Evolutionary conservation across 2,888 invertebrate species (phyloP).

Genomic region (Merodon equestris): DNA sequence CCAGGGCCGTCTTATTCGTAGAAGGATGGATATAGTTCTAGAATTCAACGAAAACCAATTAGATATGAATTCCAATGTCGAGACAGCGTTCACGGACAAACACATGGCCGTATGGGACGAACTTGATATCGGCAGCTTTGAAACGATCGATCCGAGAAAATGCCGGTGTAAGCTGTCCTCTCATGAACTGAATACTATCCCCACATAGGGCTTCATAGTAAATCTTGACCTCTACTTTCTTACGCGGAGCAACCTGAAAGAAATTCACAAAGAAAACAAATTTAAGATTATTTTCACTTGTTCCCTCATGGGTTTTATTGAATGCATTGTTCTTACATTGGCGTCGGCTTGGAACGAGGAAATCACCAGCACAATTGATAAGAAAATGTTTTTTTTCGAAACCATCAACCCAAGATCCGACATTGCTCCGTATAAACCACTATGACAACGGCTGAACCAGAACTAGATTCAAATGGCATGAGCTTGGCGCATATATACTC

Average conservation of each 20-base stretch:
- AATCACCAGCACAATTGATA: conserved; percentile 26
- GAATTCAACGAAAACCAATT: conserved; percentile 5
- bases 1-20: conserved; percentile 70
- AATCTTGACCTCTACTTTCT: conserved; percentile 73
- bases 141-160: conserved; percentile 72
- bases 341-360: not conserved
- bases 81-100: conserved; percentile 47
- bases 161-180: conserved; percentile 72
- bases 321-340: conserved; percentile 15
- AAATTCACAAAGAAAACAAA: not conserved
- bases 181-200: conserved; percentile 75
- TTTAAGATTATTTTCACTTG: not conserved
- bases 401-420: not conserved
- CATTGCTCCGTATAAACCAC: conserved; percentile 26
- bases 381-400: not conserved
- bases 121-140: conserved; percentile 72
- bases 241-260: not conserved
- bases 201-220: conserved; percentile 77
- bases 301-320: not conserved
- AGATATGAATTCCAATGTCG: not conserved
- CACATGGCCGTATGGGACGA: conserved; percentile 78
- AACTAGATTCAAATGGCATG: conserved; percentile 35
- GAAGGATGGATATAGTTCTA: conserved; percentile 70
- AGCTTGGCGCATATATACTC: not conserved
- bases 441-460: conserved; percentile 32